Base-by-base conservation (phyloP, 2,113 vertebrate species). In the Hippocampus guttulatus region DNA sequence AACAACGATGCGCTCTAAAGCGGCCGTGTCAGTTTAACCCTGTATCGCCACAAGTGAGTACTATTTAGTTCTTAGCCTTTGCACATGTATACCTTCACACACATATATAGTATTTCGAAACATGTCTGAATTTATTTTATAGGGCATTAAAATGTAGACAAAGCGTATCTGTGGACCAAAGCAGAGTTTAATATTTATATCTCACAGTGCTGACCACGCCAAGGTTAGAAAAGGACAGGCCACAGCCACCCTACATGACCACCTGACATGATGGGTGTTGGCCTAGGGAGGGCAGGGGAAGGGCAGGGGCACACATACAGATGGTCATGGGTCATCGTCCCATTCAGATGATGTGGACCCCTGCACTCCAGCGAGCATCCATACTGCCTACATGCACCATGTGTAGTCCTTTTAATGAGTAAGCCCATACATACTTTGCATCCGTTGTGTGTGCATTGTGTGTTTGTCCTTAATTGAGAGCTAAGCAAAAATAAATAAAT, bases 391-490 rank as follows among this genome's bases (percentile, higher is more conserved):
- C 25, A 64, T 14, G 63, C 60, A 77, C 68, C 69, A 79, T 75
- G 67, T 67, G 47, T 16, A 27, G 63, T 64, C 63, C 41, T 25
- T 45, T 66, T 41, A 23, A 25, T 57, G 69, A 57, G 23, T 72
- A 47, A 76, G 16, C 77, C 70, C 66, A 30, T 58, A 66, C 47
- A 52, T 64, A n/a, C n/a, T 76, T 71, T 25, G 47, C 78, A 81
- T 71, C 75, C 76, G 69, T 71, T 86, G 70, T 82, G 57, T 74
- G 70, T 58, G 68, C 81, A 61, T 74, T 74, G 70, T 77, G 77
- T 75, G 81, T 81, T 75, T 77, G 73, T 67, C 75, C 81, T 84
- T 91, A 91, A 92, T 91, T 92, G 90, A 92, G 88, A 92, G 88
- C 90, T 91, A 92, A 91, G 89, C 91, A 92, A 88, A 91, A 23